Conservation (phyloP, 2,888 invertebrate genomes). For the Petrophora chlorosata region DNA sequence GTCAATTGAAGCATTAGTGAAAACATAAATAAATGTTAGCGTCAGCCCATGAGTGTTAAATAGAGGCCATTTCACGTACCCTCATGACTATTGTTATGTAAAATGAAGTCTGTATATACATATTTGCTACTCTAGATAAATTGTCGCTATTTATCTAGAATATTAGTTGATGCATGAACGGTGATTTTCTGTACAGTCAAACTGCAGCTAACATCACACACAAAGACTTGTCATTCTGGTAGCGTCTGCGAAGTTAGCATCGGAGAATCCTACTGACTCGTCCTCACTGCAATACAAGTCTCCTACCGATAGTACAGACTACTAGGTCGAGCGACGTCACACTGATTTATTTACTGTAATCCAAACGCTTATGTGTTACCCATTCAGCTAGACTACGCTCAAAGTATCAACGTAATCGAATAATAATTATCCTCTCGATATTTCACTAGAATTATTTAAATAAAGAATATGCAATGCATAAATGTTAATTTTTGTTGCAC, state of each 20-base stretch:
- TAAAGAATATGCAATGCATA: slow-evolving; percentile 84
- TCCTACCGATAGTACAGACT: slow-evolving; percentile 71
- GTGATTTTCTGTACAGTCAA: slow-evolving; percentile 75
- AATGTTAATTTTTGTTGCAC: slow-evolving; percentile 89
- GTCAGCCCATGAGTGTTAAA: slow-evolving; percentile 29
- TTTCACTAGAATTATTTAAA: slow-evolving; percentile 78
- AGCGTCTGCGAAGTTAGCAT: slow-evolving; percentile 64
- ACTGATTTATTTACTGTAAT: slow-evolving; percentile 72
- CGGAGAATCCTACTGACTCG: slow-evolving; percentile 55
- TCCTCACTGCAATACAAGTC: slow-evolving; percentile 57
- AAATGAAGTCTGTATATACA: slow-evolving; percentile 28
- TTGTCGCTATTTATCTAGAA: slow-evolving; percentile 22
- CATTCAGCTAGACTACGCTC: slow-evolving; percentile 83
- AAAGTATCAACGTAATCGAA: slow-evolving; percentile 82
- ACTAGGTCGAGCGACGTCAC: slow-evolving; percentile 74
- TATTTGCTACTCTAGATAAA: slow-evolving; percentile 16
- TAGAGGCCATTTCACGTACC: slow-evolving; percentile 11
- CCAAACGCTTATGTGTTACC: slow-evolving; percentile 83
- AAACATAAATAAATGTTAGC: slow-evolving; percentile 19
- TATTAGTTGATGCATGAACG: slow-evolving; percentile 71
- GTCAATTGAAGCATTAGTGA: slow-evolving; percentile 34
- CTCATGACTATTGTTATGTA: slow-evolving; percentile 17
- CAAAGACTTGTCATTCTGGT: slow-evolving; percentile 63
- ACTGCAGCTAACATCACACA: slow-evolving; percentile 80
- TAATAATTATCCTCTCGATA: slow-evolving; percentile 75